A percentile compares a stretch with the other conserved stretches of the same genome.
Conservation (phyloP, 2,888 invertebrate genomes). For the Heteropelma amictum region DNA sequence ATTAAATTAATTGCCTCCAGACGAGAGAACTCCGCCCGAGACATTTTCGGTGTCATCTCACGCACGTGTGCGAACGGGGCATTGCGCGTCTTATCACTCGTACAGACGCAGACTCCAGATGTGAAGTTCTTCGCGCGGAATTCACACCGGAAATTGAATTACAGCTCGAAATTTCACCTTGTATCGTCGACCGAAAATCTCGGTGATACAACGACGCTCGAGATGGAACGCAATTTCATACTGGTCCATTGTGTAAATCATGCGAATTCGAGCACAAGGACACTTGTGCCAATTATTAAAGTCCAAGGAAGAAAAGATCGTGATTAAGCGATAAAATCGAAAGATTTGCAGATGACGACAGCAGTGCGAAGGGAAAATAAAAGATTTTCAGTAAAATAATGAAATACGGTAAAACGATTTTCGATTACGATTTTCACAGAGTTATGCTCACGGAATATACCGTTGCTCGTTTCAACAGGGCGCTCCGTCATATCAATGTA, state of each 20-base stretch:
- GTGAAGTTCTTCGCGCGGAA: constrained; percentile 13
- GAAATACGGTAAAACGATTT: background rate
- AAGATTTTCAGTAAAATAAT: background rate
- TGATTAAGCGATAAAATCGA: too few relatives aligned
- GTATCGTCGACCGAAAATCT: constrained; percentile 8
- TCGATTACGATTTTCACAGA: too few relatives aligned
- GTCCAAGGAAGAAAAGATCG: too few relatives aligned
- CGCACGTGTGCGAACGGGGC: background rate
- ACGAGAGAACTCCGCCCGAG: constrained; percentile 39
- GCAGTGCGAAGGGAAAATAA: background rate
- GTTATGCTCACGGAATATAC: constrained; percentile 58
- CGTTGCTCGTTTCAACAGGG: constrained; percentile 1
- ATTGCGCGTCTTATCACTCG: background rate
- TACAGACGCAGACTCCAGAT: constrained; percentile 4
- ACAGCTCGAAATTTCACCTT: constrained; percentile 10
- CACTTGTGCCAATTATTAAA: too few relatives aligned
- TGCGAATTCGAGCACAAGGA: background rate
- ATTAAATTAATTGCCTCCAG: constrained; percentile 62
- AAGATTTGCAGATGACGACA: too few relatives aligned
- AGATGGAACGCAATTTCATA: background rate
- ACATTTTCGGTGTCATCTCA: constrained; percentile 9
- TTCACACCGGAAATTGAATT: constrained; percentile 27
- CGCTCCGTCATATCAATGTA: background rate
- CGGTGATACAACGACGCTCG: background rate
- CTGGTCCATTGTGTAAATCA: background rate